Conservation (phyloP, 2,113 vertebrate species). For the Xiphophorus couchianus region DNA sequence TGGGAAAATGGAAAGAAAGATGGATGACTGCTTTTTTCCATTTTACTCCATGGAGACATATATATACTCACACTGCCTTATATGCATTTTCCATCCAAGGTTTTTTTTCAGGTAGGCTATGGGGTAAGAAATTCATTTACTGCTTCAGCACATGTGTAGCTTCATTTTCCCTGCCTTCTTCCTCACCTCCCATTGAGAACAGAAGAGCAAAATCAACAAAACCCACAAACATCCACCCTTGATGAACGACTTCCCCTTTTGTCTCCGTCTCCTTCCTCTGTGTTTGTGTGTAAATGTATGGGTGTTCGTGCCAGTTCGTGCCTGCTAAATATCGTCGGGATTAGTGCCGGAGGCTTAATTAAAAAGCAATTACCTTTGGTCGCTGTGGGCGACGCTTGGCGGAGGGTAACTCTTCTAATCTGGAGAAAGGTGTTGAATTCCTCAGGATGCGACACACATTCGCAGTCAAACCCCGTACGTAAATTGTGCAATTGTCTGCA, state of each 20-base stretch:
- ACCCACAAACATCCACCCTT: slow-evolving; percentile 36
- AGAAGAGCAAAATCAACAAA: slow-evolving; percentile 45
- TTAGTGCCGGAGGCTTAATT: slow-evolving; percentile 78
- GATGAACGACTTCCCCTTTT: slow-evolving; percentile 33
- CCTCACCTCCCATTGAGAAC: slow-evolving; percentile 27
- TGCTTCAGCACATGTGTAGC: slow-evolving; percentile 37
- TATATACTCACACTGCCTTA: not conserved
- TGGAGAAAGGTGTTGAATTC: slow-evolving; percentile 55
- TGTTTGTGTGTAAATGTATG: slow-evolving; percentile 2
- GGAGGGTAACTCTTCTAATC: slow-evolving; percentile 64
- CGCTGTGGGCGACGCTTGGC: slow-evolving; percentile 55
- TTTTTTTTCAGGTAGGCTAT: slow-evolving; percentile 22
- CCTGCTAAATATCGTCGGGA: slow-evolving; percentile 77
- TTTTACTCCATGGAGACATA: slow-evolving; percentile 50
- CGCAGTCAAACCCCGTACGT: slow-evolving; percentile 3
- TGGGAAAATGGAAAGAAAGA: slow-evolving; percentile 10
- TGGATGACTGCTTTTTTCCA: slow-evolving; percentile 25
- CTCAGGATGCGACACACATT: slow-evolving; percentile 34
- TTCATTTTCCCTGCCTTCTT: slow-evolving; percentile 34
- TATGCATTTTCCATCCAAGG: slow-evolving; percentile 42
- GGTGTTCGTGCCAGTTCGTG: slow-evolving; percentile 26
- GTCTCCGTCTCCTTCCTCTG: slow-evolving; percentile 15
- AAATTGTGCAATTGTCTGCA: slow-evolving; percentile 51
- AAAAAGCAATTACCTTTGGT: slow-evolving; percentile 81
- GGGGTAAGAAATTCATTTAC: slow-evolving; percentile 43